Conservation (phyloP, 2,113 vertebrate genomes). For the Oceanodroma tethys region DNA sequence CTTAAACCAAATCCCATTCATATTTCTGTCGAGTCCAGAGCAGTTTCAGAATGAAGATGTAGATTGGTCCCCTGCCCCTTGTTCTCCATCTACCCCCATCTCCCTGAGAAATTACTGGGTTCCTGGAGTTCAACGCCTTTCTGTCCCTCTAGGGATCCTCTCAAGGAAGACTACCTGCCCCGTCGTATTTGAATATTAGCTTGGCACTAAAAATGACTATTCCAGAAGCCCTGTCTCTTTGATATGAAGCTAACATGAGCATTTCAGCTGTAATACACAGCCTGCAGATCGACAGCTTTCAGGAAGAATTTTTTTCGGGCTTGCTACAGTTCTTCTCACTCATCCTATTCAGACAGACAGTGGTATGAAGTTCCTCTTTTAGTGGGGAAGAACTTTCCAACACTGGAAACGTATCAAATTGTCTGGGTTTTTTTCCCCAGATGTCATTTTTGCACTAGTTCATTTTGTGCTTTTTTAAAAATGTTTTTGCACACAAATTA, state of each 20-base stretch:
- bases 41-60: background rate
- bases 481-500: background rate
- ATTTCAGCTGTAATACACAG: background rate
- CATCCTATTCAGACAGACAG: background rate
- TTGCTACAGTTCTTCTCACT: background rate
- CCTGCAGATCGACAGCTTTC: background rate
- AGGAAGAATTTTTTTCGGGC: background rate
- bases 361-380: background rate
- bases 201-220: background rate
- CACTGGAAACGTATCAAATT: background rate
- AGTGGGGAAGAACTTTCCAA: background rate
- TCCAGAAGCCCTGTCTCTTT: background rate
- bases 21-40: background rate
- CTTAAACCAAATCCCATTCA: background rate
- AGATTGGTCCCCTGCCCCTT: rapidly evolving
- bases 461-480: background rate
- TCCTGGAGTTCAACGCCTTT: background rate
- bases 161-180: background rate
- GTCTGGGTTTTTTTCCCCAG: background rate
- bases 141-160: background rate
- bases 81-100: rapidly evolving
- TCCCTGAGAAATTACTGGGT: background rate
- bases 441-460: background rate
- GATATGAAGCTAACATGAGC: background rate
- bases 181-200: background rate